Conservation (phyloP, 2,113 vertebrate genomes). For the Macquaria australasica region DNA sequence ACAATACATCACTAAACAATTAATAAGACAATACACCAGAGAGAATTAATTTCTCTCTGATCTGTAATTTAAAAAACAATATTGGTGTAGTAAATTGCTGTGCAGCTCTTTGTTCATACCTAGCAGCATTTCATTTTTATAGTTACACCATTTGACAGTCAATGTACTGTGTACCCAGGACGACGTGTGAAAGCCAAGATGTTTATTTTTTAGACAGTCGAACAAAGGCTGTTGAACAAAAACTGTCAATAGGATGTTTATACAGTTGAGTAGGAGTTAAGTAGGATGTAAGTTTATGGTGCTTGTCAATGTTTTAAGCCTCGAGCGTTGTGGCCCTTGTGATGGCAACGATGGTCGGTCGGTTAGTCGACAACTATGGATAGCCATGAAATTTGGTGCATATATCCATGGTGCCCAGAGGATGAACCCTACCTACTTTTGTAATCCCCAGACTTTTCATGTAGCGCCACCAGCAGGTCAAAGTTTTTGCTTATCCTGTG, state of each 20-base stretch:
- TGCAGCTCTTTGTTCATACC: neutral
- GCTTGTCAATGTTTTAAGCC: neutral
- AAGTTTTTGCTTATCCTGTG: no score
- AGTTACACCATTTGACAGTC: no score
- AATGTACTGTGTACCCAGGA: no score
- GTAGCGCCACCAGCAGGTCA: no score
- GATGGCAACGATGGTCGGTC: neutral
- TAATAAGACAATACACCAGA: neutral
- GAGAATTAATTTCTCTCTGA: neutral
- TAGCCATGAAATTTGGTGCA: neutral
- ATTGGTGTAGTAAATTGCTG: neutral
- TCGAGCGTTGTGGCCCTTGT: neutral
- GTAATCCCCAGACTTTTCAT: no score
- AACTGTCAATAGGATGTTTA: neutral
- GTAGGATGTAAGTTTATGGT: neutral
- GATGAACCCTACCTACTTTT: no score
- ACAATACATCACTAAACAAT: neutral
- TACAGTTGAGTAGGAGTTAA: neutral
- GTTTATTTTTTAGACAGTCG: neutral
- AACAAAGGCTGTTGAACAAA: neutral
- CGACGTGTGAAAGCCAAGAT: neutral
- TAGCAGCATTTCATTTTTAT: neutral
- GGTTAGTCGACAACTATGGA: neutral
- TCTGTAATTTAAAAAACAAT: neutral
- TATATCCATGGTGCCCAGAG: no score